Base-by-base conservation (phyloP, 2,797 vertebrate species). In the Kryptolebias ocellatus region DNA sequence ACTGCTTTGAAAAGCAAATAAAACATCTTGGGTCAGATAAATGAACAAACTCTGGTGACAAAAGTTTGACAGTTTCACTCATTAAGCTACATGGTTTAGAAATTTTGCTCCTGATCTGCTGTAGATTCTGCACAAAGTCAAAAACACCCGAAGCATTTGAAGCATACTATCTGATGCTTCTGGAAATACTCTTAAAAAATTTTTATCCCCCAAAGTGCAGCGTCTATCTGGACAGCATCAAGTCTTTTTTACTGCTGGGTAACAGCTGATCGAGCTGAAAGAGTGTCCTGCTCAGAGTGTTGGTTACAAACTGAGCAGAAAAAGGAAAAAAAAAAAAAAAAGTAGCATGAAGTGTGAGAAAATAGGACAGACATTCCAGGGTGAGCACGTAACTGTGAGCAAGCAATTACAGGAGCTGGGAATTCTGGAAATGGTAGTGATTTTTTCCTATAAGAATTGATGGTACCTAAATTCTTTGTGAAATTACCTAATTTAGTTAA, bases 261-360 rank as follows among this genome's bases (percentile, higher is more conserved):
- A 57, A 74, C 72, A 84, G 83, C 80, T 74, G 80, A 83, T 70
- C 58, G 17, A 65, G 61, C 55, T 62, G 42, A 53, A 74, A 61
- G 64, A 45, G 54, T 51, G 51, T 60, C 61, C 58, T 50, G 50
- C 24, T 59, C 63, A 54, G 54, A 67, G 56, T 7, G 28, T 44
- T 69, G 60, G 64, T 60, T 58, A 63, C 64, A 72, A 83, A 80
- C 67, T 53, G 9, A 78, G 74, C 77, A 62, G 65, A 84, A 68
- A 75, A 53, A 80, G 47, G 11, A 42, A 42, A 12, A 64, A 18
- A 45, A 42, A 12, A 64, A 18, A 45, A 47, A 64, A 1, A 58
- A 64, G 72, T 74, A 68, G 83, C 81, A 78, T 75, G 57, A 81
- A 83, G 74, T 85, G 80, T 87, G 82, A 84, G 82, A 86, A 88